Base-by-base conservation (phyloP, 2,113 vertebrate genomes). In the Odontophorus gujanensis region DNA sequence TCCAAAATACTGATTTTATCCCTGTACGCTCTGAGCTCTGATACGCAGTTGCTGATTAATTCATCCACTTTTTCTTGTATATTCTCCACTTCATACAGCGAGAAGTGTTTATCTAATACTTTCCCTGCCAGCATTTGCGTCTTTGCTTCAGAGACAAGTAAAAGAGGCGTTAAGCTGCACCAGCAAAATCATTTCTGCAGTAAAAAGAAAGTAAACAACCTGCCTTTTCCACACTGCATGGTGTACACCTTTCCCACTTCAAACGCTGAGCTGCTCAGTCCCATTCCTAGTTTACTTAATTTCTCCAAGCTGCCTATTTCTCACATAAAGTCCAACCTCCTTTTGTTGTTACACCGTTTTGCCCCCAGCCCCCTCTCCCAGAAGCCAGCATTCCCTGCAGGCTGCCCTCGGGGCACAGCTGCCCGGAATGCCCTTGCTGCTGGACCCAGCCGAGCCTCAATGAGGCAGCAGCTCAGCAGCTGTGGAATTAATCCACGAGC, bases 261-360 rank as follows among this genome's bases (percentile, higher is more conserved):
- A 47, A 5, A 2, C 1, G 11, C 1, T 0, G 1, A 28, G 68
- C 25, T 22, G 2, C 32, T 45, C 76, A 48, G 13, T n/a, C 22
- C 58, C 42, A 6, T 20, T 81, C 15, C 8, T 13, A 13, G 1
- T 34, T 66, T 16, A 15, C 45, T 62, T 38, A 7, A 48, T 66
- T 76, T 81, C 30, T 48, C 57, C 57, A 63, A 83, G 73, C 63
- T 65, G 9, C 32, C 38, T 38, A n/a, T 61, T 72, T 55, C 59
- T 72, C 25, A 43, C 0, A 0, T 21, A 72, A 38, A 61, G 12
- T 10, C 18, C 48, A 42, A 38, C 8, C 38, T 43, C 8, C 43
- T 55, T 36, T 45, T 47, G 3, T 8, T 3, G 4, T 26, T 24
- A 42, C 66, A 43, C 30, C 30, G 26, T 55, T 85, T n/a, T 55